Evolutionary conservation across 2,888 invertebrate genomes (phyloP), one percentile per base, ranked within the genome.

Genomic region (Andrena hattorfiana): DNA sequence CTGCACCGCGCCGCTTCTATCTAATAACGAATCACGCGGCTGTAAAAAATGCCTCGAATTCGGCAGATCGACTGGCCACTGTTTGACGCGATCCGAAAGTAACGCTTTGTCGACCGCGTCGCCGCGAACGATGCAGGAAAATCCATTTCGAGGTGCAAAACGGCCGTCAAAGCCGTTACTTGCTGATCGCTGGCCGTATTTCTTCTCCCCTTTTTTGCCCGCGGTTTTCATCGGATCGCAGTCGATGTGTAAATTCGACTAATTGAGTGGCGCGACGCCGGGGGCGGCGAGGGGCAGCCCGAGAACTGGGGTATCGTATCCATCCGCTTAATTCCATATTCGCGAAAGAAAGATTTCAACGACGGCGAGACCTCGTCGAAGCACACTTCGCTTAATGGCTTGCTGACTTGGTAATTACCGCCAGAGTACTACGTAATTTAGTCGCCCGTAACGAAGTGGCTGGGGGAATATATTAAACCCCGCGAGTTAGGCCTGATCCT

Each of bases 331-430:
- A 89, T 89, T 89, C 78, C 75, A 73, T 81, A 87, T 87, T 89
- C 88, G 54, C 32, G 66, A 82, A 80, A 83, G 76, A 85, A 86
- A 78, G 84, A 84, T 77, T 87, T 82, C 77, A 84, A 68, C 77
- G 76, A 76, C 60, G 74, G 62, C 26, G 79, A 71, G 77, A 62
- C 81, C 68, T 85, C 83, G 70, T 79, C 85, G 70, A 66, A 88
- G 85, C 54, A 85, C 77, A 84, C 89, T 85, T 85, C 83, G 62
- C 72, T 85, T 85, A 87, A 88, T 88, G 82, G 84, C 74, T 81
- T 88, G 87, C 89, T 89, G 89, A 89, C 89, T 89, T 84, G 87
- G 84, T 89, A 87, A 89, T 88, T 87, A 77, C 84, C 77, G 81
- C 72, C 71, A 59, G 73, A 88, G 89, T 84, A 88, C 83, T 82